phyloP scores from a whole-genome alignment of 2,888 invertebrate species.

The Bombylius discolor region DNA sequence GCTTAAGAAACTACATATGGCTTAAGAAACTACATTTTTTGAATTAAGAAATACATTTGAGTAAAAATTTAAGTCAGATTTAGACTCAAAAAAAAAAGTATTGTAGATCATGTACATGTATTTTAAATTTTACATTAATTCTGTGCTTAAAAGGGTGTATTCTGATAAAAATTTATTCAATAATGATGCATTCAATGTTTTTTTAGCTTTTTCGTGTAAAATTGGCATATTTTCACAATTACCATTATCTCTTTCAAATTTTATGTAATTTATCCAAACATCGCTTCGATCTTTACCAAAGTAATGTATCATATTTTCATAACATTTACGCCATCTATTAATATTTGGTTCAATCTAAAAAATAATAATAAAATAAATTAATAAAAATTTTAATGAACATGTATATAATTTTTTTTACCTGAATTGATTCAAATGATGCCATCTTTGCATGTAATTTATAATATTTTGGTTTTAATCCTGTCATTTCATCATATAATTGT shows the following conservation, averaged over 20 bases:
- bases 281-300: conserved; percentile 52
- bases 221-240: conserved; percentile 40
- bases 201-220: conserved; percentile 50
- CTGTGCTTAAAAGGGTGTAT: conserved; percentile 10
- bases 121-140: conserved; percentile 5
- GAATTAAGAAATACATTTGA: too few species aligned
- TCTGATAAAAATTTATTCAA: conserved; percentile 10
- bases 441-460: conserved; percentile 49
- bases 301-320: conserved; percentile 48
- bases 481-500: conserved; percentile 46
- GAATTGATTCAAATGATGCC: conserved; percentile 36
- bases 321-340: conserved; percentile 44
- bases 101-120: too few species aligned
- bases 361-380: too few species aligned
- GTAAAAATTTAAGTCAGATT: too few species aligned
- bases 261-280: conserved; percentile 61
- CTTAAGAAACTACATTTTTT: too few species aligned
- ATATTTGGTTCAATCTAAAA: conserved; percentile 30
- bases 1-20: too few species aligned
- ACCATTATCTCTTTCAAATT: conserved; percentile 53
- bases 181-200: conserved; percentile 36
- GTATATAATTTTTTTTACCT: conserved; percentile 19
- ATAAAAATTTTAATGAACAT: too few species aligned
- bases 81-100: too few species aligned
- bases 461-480: conserved; percentile 45